A percentile compares a stretch with the other conserved stretches of the same genome.
Evolutionary conservation across 2,797 vertebrate species (phyloP).

Genomic region (Phataginus tricuspis): DNA sequence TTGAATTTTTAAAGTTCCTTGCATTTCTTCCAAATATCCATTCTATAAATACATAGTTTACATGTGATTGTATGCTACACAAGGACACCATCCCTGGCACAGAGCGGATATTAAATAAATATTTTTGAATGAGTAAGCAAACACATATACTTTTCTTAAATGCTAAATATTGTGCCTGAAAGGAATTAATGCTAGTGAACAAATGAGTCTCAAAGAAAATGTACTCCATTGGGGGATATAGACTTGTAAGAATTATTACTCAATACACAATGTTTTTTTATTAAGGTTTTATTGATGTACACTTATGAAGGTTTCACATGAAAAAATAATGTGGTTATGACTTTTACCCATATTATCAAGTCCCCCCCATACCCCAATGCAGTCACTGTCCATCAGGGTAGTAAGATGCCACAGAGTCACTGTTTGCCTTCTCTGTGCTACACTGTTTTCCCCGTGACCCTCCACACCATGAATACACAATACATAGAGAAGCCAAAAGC

Average conservation of each 20-base stretch:
- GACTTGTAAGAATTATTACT: background rate
- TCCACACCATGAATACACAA: too few relatives aligned
- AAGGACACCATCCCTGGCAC: background rate
- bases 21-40: background rate
- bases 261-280: background rate
- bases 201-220: background rate
- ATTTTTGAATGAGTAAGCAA: background rate
- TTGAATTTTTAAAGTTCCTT: slow-evolving; percentile 18
- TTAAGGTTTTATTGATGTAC: too few relatives aligned
- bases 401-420: too few relatives aligned
- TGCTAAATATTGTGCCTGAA: background rate
- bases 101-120: background rate
- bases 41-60: background rate
- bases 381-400: too few relatives aligned
- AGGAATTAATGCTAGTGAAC: background rate
- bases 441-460: too few relatives aligned
- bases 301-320: too few relatives aligned
- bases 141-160: background rate
- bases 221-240: background rate
- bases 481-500: background rate
- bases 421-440: too few relatives aligned
- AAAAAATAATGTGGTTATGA: too few relatives aligned
- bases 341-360: too few relatives aligned
- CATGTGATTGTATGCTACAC: background rate
- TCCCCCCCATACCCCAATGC: too few relatives aligned